Evolutionary conservation across 2,888 invertebrate species (phyloP), one percentile per base, ranked within the genome.

Genomic region (Lepidocyrtoides sp.): DNA sequence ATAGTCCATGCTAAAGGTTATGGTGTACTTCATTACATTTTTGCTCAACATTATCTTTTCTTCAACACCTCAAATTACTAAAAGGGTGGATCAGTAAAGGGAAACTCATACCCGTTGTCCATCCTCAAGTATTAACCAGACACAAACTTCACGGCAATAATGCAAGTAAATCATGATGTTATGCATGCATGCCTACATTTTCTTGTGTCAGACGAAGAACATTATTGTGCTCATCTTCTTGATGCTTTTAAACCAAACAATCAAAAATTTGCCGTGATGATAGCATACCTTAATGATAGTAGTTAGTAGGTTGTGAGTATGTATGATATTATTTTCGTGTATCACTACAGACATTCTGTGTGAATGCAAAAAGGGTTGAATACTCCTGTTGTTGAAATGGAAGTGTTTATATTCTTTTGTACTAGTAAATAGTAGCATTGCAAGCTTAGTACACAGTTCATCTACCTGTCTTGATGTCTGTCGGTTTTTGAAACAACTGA

Each of bases 401-500:
- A 20, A 5, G 14, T 51, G 10, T 7, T 36, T 69, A 36, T 36
- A n/a, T 36, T 69, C 17, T 17, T n/a, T n/a, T n/a, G n/a, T n/a
- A n/a, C n/a, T n/a, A n/a, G n/a, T n/a, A n/a, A n/a, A n/a, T n/a
- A n/a, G n/a, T n/a, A n/a, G n/a, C n/a, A n/a, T n/a, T n/a, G n/a
- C n/a, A n/a, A n/a, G n/a, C n/a, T n/a, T n/a, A n/a, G n/a, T n/a
- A n/a, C n/a, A 54, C 88, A 88, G 88, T 88, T 88, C 88, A 81
- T 88, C 88, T 88, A 88, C 88, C 88, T 88, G 88, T 81, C 51
- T 66, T 66, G 54, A 81, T 66, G 36, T 57, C 86, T 44, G 72
- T 72, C 72, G 44, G 72, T 63, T 44, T 72, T 72, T 72, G 12
- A 69, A 72, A 72, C 72, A 72, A 72, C 44, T 72, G 72, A 72